phyloP scores from a whole-genome alignment of 1,140 invertebrate species.

The Aphidius gifuensis region DNA sequence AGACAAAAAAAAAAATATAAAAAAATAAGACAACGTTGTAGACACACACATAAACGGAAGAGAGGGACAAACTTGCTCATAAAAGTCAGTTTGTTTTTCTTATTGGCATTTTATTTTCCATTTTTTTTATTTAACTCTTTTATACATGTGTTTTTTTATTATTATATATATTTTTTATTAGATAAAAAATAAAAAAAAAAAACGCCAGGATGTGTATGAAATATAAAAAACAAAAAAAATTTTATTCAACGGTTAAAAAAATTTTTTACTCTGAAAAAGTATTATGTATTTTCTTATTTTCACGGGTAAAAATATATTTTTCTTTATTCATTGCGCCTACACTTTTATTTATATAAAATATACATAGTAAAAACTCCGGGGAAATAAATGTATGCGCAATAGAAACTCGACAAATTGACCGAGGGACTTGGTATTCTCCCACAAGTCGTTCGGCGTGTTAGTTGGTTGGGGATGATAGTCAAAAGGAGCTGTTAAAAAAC shows the following conservation, averaged over 20 bases:
- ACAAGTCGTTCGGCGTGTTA: conserved; percentile 7
- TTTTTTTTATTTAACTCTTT: neutral
- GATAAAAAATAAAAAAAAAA: too few relatives aligned
- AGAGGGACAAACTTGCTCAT: neutral
- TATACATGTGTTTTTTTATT: too few relatives aligned
- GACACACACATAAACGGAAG: neutral
- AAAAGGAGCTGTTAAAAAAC: too few relatives aligned
- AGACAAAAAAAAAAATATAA: neutral
- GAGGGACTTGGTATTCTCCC: conserved; percentile 13
- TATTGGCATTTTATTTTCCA: neutral
- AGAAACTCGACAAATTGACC: conserved; percentile 26
- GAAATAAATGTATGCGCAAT: neutral
- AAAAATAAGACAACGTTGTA: neutral
- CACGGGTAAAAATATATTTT: too few relatives aligned
- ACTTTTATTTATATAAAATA: neutral
- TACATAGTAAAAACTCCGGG: neutral
- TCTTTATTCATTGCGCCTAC: too few relatives aligned
- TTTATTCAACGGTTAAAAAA: too few relatives aligned
- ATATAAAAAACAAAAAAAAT: too few relatives aligned
- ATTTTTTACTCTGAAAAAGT: too few relatives aligned
- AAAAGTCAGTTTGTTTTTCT: conserved; percentile 16
- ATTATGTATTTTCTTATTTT: too few relatives aligned
- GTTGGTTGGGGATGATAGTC: too few relatives aligned
- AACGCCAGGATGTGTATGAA: too few relatives aligned
- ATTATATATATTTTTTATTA: too few relatives aligned